Evolutionary conservation across 2,888 invertebrate genomes (phyloP).

Genomic region (Halictus ligatus): DNA sequence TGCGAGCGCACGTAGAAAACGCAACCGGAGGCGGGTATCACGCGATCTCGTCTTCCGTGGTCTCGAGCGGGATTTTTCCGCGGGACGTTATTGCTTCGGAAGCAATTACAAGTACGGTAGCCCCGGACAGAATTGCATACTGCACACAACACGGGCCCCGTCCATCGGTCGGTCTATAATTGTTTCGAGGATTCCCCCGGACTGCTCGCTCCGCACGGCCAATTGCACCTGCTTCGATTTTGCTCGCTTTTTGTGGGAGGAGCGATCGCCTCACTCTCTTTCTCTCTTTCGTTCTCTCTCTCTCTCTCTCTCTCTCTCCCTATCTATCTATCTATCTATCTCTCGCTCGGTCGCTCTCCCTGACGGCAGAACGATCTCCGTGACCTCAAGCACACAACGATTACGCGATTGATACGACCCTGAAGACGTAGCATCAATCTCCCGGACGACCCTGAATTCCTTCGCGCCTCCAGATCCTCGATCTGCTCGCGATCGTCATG

Average conservation of each 20-base stretch:
- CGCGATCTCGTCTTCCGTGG: constrained; percentile 52
- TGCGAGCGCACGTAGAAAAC: constrained; percentile 35
- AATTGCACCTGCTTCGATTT: constrained; percentile 81
- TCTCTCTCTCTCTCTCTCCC: not conserved
- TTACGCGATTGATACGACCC: constrained; percentile 74
- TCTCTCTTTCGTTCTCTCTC: not conserved
- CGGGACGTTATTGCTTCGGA: constrained; percentile 67
- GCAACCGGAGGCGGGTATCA: constrained; percentile 39
- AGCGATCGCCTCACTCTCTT: constrained; percentile 70
- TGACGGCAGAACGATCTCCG: constrained; percentile 65
- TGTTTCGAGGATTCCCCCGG: constrained; percentile 78
- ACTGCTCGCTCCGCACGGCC: constrained; percentile 61
- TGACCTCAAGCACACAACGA: constrained; percentile 77
- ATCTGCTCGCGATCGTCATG: not conserved
- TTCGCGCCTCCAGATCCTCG: not conserved
- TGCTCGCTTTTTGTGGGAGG: constrained; percentile 77
- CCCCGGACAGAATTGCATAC: constrained; percentile 72
- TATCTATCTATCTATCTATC: too few relatives aligned
- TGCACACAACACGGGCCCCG: constrained; percentile 52
- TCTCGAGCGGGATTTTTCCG: constrained; percentile 61
- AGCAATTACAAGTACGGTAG: constrained; percentile 78
- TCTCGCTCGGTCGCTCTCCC: not conserved
- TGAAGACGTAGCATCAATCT: constrained; percentile 2
- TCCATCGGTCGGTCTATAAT: constrained; percentile 72
- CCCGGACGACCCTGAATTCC: not conserved